phyloP scores from a whole-genome alignment of 2,888 invertebrate genomes.

The Deroplatys truncata region DNA sequence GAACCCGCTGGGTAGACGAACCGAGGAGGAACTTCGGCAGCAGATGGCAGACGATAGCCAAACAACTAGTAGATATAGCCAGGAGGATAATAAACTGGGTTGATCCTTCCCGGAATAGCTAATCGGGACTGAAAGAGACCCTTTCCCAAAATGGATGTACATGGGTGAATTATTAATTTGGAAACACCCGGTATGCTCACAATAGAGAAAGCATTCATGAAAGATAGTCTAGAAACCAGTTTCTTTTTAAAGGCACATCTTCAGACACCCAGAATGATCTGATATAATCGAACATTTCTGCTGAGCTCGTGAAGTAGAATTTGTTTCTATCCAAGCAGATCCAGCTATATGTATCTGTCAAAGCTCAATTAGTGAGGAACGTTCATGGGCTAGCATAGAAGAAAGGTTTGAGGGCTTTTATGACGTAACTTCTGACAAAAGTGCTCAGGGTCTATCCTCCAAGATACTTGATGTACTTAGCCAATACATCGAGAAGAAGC shows the following conservation, averaged over 20 bases:
- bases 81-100: too few species aligned
- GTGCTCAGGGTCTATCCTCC: neutral
- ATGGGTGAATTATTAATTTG: too few species aligned
- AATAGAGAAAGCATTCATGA: neutral
- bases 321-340: conserved; percentile 19
- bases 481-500: neutral
- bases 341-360: conserved; percentile 18
- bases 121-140: too few species aligned
- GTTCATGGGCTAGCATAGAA: conserved; percentile 1
- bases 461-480: neutral
- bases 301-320: conserved; percentile 1
- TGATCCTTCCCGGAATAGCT: too few species aligned
- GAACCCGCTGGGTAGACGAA: too few species aligned
- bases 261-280: neutral
- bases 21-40: too few species aligned
- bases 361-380: conserved; percentile 23
- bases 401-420: conserved; percentile 23
- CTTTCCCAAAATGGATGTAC: too few species aligned
- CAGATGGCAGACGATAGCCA: too few species aligned
- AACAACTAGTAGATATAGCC: too few species aligned
- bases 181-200: neutral
- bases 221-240: neutral
- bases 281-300: neutral
- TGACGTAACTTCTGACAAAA: neutral
- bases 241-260: neutral